Evolutionary conservation across 2,113 vertebrate species (phyloP).

Genomic region (Hippopotamus amphibius): DNA sequence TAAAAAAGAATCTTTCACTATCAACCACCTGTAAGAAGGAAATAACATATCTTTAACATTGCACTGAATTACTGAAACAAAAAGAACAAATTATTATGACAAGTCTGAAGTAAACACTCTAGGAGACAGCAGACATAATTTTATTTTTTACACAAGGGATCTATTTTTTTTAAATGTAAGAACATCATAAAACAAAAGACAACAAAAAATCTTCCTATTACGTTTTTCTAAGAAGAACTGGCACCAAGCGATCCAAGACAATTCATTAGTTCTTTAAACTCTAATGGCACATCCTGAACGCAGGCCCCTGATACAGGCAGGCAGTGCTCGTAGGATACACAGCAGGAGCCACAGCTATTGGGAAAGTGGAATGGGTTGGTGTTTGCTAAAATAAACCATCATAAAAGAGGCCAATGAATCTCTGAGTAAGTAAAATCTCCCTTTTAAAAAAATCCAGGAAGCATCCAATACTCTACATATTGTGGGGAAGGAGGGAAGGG

Average conservation of each 20-base stretch:
- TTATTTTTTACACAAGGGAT: neutral
- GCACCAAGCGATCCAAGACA: neutral
- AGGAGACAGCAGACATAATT: neutral
- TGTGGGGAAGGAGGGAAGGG: no score
- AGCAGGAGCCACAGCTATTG: neutral
- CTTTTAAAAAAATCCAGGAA: neutral
- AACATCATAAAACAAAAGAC: neutral
- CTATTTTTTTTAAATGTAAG: neutral
- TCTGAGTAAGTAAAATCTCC: neutral
- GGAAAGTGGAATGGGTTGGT: neutral
- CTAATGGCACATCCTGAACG: neutral
- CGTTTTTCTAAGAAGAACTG: neutral
- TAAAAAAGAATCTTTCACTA: constrained; percentile 97
- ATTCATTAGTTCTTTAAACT: neutral
- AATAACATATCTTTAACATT: neutral
- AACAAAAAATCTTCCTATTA: neutral
- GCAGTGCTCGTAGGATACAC: rapidly evolving
- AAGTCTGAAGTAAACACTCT: neutral
- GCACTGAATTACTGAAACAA: neutral
- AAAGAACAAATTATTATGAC: neutral
- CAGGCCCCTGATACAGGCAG: neutral
- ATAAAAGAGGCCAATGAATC: neutral
- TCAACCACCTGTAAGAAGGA: constrained; percentile 92
- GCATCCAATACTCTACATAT: neutral
- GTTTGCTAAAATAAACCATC: neutral